Conservation (phyloP, 2,113 vertebrate genomes). For the Actenoides hombroni region DNA sequence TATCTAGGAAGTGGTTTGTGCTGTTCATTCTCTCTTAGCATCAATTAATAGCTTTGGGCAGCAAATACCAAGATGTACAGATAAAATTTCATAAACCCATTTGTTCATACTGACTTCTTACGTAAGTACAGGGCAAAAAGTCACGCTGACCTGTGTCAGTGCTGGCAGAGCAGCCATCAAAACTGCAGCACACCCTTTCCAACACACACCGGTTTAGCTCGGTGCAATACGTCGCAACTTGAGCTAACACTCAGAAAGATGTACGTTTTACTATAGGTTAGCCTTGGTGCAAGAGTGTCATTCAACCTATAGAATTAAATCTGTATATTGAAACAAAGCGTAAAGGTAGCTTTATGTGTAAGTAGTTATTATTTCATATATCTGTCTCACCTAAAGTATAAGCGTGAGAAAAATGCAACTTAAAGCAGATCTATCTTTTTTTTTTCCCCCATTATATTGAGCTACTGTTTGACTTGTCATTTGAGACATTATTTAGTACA, state of each 20-base stretch:
- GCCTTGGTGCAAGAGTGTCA: neutral
- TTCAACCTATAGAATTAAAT: neutral
- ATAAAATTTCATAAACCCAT: neutral
- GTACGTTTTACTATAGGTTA: neutral
- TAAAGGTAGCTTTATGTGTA: neutral
- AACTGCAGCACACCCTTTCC: neutral
- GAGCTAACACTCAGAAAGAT: neutral
- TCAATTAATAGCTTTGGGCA: neutral
- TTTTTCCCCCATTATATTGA: neutral
- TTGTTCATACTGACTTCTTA: neutral
- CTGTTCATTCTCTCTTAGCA: neutral
- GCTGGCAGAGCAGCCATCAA: neutral
- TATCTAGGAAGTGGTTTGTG: neutral
- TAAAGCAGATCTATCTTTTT: neutral
- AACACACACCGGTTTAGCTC: neutral
- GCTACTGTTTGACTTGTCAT: neutral
- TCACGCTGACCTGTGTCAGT: constrained; percentile 17
- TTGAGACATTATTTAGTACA: neutral
- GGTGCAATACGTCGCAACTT: accelerated
- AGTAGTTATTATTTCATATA: neutral
- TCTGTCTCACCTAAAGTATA: neutral
- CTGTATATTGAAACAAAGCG: neutral
- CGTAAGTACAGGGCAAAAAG: constrained; percentile 34
- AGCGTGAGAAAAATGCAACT: neutral
- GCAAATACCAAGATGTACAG: constrained; percentile 24